Base-by-base conservation (phyloP, 53 echinoderm and acorn worm genomes). In the Luidia sarsii region DNA sequence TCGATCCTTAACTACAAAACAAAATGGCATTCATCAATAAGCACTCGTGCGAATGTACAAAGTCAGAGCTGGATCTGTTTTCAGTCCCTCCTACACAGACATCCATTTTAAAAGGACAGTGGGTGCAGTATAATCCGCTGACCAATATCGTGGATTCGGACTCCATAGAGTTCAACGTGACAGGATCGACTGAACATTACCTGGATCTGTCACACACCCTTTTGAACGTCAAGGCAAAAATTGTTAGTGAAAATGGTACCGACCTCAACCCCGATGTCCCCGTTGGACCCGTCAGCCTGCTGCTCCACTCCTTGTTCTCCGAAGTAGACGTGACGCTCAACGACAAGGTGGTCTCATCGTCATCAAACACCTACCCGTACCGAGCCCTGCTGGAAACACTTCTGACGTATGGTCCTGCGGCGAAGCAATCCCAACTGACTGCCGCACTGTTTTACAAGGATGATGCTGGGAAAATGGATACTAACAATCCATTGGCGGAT, bases 251-350 rank as follows among this genome's bases (percentile, higher is more conserved):
- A 13, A 61, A 83, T 49, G 89, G 89, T 2, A 74, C 82, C 18
- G 80, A 90, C 36, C 37, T 89, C n/a, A 52, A 41, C 0, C 48
- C 36, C 8, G 89, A 68, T 32, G 79, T 68, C 7, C 67, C 81
- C 49, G 92, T 92, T 6, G 88, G 49, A 0, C 92, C 92, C 5
- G 82, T 85, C 3, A 89, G 89, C 23, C 70, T 92, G 1, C 39
- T 86, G 30, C 39, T 92, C 25, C 92, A 92, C 55, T 83, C 92
- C 7, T 77, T 90, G 48, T 90, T 93, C 61, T 83, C 80, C 15
- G 87, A 93, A 81, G 94, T 93, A 3, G 94, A 94, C 61, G 63
- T 94, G 9, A 79, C 82, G 45, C 52, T 92, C 1, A 89, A 92
- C 46, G 89, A 92, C 31, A 86, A 83, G 35, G 61, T 86, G 3